Evolutionary conservation across 2,113 vertebrate genomes (phyloP).

Genomic region (Stegostoma tigrinum): DNA sequence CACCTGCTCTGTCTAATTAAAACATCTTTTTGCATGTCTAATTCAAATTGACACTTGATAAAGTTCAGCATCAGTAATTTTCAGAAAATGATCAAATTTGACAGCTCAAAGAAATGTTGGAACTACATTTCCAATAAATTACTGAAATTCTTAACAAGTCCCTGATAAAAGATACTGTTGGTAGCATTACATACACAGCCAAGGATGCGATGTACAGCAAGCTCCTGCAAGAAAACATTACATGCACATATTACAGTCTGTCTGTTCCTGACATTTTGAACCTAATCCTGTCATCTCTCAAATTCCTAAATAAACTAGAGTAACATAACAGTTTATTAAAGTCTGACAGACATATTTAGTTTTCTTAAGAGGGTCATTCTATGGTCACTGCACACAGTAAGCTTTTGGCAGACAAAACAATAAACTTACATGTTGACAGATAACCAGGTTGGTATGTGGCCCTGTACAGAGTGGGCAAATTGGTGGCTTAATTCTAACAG

Average conservation of each 20-base stretch:
- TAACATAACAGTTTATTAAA: conserved; percentile 27
- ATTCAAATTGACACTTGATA: background rate
- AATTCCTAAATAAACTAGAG: conserved; percentile 26
- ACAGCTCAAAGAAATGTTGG: conserved; percentile 17
- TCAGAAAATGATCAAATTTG: background rate
- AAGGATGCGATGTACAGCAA: background rate
- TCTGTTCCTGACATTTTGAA: background rate
- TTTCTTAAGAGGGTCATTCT: conserved; percentile 26
- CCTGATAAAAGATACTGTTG: background rate
- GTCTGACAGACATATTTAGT: conserved; percentile 30
- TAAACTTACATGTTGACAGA: conserved; percentile 18
- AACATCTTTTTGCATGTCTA: no score
- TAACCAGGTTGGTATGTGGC: conserved; percentile 4
- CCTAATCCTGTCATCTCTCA: conserved; percentile 36
- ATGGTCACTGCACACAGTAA: conserved; percentile 29
- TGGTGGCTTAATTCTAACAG: background rate
- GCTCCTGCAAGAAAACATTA: background rate
- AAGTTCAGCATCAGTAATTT: background rate
- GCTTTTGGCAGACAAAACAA: conserved; percentile 21
- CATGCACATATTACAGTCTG: background rate
- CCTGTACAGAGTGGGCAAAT: background rate
- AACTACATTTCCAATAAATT: background rate
- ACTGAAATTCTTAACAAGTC: background rate
- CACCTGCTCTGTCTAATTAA: background rate
- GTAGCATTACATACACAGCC: background rate